Percentiles rank a stretch among this genome's conserved stretches.
phyloP scores from a whole-genome alignment of 2,797 vertebrate species.

The Onychomys arenicola region DNA sequence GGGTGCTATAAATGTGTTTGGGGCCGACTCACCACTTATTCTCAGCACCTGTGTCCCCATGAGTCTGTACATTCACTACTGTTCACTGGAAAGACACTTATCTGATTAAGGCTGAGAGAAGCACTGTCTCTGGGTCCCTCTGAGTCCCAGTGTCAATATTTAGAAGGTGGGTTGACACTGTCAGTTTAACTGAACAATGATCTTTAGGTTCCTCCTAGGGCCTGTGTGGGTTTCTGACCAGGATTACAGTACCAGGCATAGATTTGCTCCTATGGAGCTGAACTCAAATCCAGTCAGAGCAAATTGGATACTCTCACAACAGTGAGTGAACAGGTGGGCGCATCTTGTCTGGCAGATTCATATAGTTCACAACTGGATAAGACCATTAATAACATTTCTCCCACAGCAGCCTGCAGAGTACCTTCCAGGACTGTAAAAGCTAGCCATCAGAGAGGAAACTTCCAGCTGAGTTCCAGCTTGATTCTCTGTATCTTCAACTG shows the following conservation, averaged over 20 bases:
- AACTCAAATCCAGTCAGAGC: neutral
- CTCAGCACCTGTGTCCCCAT: neutral
- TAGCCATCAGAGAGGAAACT: neutral
- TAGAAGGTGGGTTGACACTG: neutral
- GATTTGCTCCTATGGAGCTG: neutral
- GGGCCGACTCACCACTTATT: neutral
- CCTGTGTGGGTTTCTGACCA: neutral
- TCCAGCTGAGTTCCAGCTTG: neutral
- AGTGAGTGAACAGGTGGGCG: neutral
- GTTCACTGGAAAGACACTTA: neutral
- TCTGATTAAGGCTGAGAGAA: neutral
- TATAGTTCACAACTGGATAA: neutral
- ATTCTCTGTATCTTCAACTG: neutral
- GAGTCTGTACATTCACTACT: neutral
- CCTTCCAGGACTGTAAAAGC: neutral
- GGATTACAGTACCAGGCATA: neutral
- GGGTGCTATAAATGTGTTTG: neutral
- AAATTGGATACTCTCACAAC: neutral
- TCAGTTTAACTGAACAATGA: neutral
- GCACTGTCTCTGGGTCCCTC: neutral
- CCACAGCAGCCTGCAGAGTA: neutral
- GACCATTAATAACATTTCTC: neutral
- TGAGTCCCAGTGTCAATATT: neutral
- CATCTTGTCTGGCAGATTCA: neutral
- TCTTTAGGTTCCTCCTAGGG: neutral